Evolutionary conservation across 2,113 vertebrate species (phyloP).

Genomic region (Rousettus leschenaultii): DNA sequence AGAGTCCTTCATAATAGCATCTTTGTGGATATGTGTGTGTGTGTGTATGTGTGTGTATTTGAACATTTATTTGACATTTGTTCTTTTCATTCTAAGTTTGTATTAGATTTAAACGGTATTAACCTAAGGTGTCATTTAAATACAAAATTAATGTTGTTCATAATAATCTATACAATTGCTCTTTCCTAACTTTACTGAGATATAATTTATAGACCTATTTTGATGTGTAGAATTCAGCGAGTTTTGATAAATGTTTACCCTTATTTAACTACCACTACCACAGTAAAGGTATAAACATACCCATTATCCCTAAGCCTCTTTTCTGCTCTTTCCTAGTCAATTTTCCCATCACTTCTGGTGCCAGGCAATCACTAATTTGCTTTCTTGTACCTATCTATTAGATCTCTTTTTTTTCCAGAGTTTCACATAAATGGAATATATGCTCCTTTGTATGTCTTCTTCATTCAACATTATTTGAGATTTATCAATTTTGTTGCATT

Average conservation of each 20-base stretch:
- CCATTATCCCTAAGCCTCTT: background rate
- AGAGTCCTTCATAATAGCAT: background rate
- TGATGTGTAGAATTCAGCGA: background rate
- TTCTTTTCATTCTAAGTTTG: conserved; percentile 20
- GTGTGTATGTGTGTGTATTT: background rate
- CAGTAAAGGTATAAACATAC: conserved; percentile 28
- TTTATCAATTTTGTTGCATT: background rate
- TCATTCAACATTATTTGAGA: background rate
- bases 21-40: background rate
- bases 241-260: conserved; percentile 14
- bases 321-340: background rate
- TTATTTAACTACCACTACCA: background rate
- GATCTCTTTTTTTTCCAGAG: conserved; percentile 3
- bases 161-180: background rate
- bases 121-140: conserved; percentile 7
- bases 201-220: conserved; percentile 18
- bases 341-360: background rate
- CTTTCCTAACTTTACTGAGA: background rate
- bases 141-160: background rate
- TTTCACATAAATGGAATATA: conserved; percentile 15
- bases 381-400: conserved; percentile 38
- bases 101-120: conserved; percentile 8
- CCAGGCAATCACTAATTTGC: background rate
- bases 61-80: background rate
- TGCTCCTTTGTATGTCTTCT: background rate